Conservation (phyloP, 2,797 vertebrate species). For the Heterohyrax brucei region DNA sequence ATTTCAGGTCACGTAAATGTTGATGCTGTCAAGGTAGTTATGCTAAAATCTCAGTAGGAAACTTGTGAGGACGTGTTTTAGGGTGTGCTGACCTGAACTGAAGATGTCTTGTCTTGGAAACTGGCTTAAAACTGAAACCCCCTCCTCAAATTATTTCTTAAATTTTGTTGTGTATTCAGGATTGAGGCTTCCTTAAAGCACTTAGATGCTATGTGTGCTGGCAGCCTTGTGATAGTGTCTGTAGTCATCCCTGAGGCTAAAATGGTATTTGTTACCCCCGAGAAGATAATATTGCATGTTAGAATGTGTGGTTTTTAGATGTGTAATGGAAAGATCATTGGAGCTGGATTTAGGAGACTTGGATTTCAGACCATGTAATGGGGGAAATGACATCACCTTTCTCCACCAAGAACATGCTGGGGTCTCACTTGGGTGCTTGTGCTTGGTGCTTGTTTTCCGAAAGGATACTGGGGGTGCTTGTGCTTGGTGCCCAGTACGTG, state of each 20-base stretch:
- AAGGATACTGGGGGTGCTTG: neutral
- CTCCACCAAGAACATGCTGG: neutral
- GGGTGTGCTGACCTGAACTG: neutral
- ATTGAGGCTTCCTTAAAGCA: conserved; percentile 34
- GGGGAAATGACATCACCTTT: neutral
- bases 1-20: conserved; percentile 53
- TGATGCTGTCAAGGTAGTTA: conserved; percentile 51
- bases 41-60: conserved; percentile 61
- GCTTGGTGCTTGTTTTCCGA: neutral
- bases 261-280: neutral
- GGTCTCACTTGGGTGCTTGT: neutral
- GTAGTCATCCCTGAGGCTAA: neutral
- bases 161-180: neutral
- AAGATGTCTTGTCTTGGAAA: conserved; percentile 65
- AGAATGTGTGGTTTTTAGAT: conserved; percentile 28
- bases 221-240: neutral
- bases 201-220: neutral
- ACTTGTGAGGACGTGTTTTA: conserved; percentile 9
- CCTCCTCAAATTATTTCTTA: neutral
- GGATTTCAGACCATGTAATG: conserved; percentile 48
- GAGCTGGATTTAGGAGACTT: conserved; percentile 15
- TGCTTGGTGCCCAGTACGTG: neutral
- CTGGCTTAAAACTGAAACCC: conserved; percentile 3
- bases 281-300: conserved; percentile 6
- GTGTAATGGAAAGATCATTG: neutral